Evolutionary conservation across 1,140 invertebrate genomes (phyloP).

Genomic region (Plodia interpunctella): DNA sequence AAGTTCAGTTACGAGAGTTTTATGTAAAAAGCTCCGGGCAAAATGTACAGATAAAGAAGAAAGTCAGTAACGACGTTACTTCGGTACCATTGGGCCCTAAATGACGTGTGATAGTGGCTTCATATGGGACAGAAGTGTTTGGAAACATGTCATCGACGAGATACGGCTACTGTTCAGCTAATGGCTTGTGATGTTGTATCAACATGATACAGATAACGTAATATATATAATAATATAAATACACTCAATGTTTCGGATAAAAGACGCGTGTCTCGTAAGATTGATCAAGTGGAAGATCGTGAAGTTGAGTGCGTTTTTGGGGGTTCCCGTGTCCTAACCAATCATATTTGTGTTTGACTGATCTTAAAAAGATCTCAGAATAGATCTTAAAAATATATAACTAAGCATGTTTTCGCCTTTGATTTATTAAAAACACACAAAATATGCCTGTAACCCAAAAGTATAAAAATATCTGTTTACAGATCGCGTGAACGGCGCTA

Average conservation of each 20-base stretch:
- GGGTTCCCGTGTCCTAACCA: too few relatives aligned
- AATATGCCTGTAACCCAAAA: not conserved
- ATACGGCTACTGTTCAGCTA: conserved; percentile 43
- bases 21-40: conserved; percentile 26
- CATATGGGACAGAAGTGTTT: conserved; percentile 42
- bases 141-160: conserved; percentile 39
- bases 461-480: not conserved
- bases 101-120: conserved; percentile 58
- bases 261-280: not conserved
- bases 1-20: conserved; percentile 25
- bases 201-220: conserved; percentile 6
- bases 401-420: too few relatives aligned
- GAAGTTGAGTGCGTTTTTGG: too few relatives aligned
- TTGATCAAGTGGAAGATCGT: not conserved
- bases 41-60: conserved; percentile 38
- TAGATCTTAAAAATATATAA: too few relatives aligned
- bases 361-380: too few relatives aligned
- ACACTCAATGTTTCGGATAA: not conserved
- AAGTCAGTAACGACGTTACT: conserved; percentile 46
- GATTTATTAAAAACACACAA: not conserved
- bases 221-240: not conserved
- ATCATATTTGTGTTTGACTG: too few relatives aligned
- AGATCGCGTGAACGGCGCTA: conserved; percentile 2
- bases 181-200: conserved; percentile 41
- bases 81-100: conserved; percentile 60